Percentiles rank a stretch among this genome's conserved stretches.
Evolutionary conservation across 37 sponge, comb jelly and placozoan species (phyloP).

Genomic region (Eunapius fragilis): DNA sequence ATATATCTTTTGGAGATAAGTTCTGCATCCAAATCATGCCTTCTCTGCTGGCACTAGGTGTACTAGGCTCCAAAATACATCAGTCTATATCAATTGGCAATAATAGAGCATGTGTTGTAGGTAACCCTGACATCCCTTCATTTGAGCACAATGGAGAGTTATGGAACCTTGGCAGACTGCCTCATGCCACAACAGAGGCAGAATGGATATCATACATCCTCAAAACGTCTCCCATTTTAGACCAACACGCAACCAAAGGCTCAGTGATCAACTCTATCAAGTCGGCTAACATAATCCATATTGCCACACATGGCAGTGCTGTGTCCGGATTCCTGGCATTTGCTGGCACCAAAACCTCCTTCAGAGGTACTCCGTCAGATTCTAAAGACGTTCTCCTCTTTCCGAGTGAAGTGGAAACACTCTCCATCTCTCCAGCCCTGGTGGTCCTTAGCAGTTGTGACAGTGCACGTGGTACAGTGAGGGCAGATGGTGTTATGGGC

Average conservation of each 20-base stretch:
- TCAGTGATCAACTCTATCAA: conserved; percentile 38
- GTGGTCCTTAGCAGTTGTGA: conserved; percentile 83
- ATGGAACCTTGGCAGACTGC: conserved; percentile 65
- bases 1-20: conserved; percentile 45
- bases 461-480: conserved; percentile 41
- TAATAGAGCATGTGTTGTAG: conserved; percentile 47
- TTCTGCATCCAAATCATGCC: conserved; percentile 53
- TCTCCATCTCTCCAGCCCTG: conserved; percentile 53
- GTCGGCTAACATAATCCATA: conserved; percentile 69
- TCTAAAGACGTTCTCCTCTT: conserved; percentile 48
- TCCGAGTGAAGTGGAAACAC: conserved; percentile 65
- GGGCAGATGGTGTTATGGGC: conserved; percentile 69
- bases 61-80: conserved; percentile 6
- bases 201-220: conserved; percentile 55
- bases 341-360: conserved; percentile 11
- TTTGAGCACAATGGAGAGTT: conserved; percentile 39
- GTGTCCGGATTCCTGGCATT: conserved; percentile 63
- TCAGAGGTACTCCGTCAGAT: conserved; percentile 4
- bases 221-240: conserved; percentile 56
- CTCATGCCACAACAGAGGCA: conserved; percentile 70
- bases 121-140: conserved; percentile 71
- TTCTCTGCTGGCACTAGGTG: conserved; percentile 59
- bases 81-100: conserved; percentile 20
- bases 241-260: conserved; percentile 67
- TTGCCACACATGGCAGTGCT: conserved; percentile 81